A percentile compares a stretch with the other conserved stretches of the same genome.
phyloP scores from a whole-genome alignment of 2,888 invertebrate genomes.

The Operophtera brumata region DNA sequence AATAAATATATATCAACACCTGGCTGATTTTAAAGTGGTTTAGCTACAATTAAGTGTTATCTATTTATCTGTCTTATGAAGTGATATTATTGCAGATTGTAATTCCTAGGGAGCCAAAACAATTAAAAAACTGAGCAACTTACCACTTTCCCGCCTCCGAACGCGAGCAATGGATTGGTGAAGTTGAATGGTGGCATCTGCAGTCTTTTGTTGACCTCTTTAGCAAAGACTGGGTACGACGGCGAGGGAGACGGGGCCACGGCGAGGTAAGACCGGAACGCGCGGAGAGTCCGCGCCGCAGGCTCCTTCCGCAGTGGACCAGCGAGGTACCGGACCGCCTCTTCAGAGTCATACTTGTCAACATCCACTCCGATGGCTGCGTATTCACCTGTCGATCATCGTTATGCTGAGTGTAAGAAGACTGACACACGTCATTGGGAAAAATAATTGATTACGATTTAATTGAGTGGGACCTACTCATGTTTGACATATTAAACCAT shows the following conservation, averaged over 20 bases:
- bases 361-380: slow-evolving; percentile 96
- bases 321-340: slow-evolving; percentile 89
- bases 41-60: too few species aligned
- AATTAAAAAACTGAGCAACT: slow-evolving; percentile 34
- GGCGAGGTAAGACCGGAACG: slow-evolving; percentile 91
- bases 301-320: slow-evolving; percentile 85
- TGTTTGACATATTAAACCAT: too few species aligned
- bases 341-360: slow-evolving; percentile 89
- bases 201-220: slow-evolving; percentile 90
- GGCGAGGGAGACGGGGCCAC: slow-evolving; percentile 89
- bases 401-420: slow-evolving; percentile 6
- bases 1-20: too few species aligned
- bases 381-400: slow-evolving; percentile 86
- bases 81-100: too few species aligned
- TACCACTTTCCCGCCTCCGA: slow-evolving; percentile 88
- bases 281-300: slow-evolving; percentile 82
- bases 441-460: background rate
- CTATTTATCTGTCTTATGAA: too few species aligned
- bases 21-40: too few species aligned
- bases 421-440: background rate
- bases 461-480: background rate
- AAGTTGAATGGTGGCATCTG: slow-evolving; percentile 93
- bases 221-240: slow-evolving; percentile 86
- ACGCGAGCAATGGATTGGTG: slow-evolving; percentile 86
- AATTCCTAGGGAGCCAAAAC: background rate